phyloP scores from a whole-genome alignment of 2,888 invertebrate genomes.

The Altica lythri region DNA sequence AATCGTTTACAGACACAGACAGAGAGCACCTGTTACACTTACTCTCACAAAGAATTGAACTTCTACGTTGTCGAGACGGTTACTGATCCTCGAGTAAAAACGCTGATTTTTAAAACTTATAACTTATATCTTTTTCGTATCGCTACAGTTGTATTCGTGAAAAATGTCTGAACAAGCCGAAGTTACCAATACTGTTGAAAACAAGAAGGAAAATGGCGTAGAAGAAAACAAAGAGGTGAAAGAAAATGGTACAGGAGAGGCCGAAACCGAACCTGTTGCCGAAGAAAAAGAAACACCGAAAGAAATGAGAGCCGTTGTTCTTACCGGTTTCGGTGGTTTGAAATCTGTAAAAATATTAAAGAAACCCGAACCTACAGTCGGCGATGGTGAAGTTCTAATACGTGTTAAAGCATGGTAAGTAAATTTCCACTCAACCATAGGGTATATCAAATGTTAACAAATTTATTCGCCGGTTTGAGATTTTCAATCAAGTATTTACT shows the following conservation, averaged over 20 bases:
- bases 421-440: background rate
- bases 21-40: constrained; percentile 13
- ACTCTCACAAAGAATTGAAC: background rate
- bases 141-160: background rate
- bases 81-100: background rate
- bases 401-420: constrained; percentile 86
- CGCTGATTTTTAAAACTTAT: background rate
- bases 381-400: constrained; percentile 78
- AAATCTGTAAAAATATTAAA: constrained; percentile 83
- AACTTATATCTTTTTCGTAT: background rate
- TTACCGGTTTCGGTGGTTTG: constrained; percentile 84
- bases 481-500: too few species aligned
- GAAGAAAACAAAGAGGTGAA: constrained; percentile 49
- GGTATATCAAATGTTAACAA: background rate
- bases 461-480: background rate
- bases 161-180: constrained; percentile 47
- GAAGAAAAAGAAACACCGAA: constrained; percentile 63
- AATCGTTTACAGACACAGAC: constrained; percentile 12
- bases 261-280: constrained; percentile 51
- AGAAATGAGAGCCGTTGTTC: constrained; percentile 84
- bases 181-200: constrained; percentile 39
- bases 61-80: too few species aligned
- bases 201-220: constrained; percentile 40
- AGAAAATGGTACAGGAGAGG: constrained; percentile 58
- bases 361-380: constrained; percentile 74